Evolutionary conservation across 92 coral and sea anemone species (phyloP).

Genomic region (Actinostola sp.): DNA sequence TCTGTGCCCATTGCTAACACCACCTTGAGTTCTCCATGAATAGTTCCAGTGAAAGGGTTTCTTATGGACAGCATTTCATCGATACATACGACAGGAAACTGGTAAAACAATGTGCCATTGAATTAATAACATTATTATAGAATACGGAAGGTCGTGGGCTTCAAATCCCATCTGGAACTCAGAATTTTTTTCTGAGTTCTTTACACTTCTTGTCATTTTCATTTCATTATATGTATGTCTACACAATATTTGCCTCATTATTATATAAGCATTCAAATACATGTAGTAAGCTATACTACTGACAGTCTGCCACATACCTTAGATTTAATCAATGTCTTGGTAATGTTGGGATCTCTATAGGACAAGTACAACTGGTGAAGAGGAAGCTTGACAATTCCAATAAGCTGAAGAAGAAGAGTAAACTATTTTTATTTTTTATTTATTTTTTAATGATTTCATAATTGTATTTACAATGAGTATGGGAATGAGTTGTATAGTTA

Average conservation of each 20-base stretch:
- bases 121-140: too few species aligned
- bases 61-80: conserved; percentile 77
- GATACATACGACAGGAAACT: conserved; percentile 93
- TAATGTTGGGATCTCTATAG: conserved; percentile 82
- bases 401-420: conserved; percentile 65
- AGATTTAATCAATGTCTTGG: conserved; percentile 85
- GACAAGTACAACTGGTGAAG: conserved; percentile 94
- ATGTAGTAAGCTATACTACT: not conserved
- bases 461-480: too few species aligned
- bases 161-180: too few species aligned
- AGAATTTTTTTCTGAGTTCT: too few species aligned
- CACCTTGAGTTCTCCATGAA: conserved; percentile 85
- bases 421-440: too few species aligned
- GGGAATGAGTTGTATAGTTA: too few species aligned
- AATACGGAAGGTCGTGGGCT: not conserved
- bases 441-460: too few species aligned
- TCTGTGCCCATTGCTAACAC: conserved; percentile 92
- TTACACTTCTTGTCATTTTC: too few species aligned
- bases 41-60: conserved; percentile 77
- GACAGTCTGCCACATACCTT: conserved; percentile 57
- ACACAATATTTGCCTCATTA: too few species aligned
- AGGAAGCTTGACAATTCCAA: conserved; percentile 92
- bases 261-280: not conserved
- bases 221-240: too few species aligned
- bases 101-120: not conserved